Evolutionary conservation across 2,888 invertebrate species (phyloP).

Genomic region (Cyrtodaria siliqua): DNA sequence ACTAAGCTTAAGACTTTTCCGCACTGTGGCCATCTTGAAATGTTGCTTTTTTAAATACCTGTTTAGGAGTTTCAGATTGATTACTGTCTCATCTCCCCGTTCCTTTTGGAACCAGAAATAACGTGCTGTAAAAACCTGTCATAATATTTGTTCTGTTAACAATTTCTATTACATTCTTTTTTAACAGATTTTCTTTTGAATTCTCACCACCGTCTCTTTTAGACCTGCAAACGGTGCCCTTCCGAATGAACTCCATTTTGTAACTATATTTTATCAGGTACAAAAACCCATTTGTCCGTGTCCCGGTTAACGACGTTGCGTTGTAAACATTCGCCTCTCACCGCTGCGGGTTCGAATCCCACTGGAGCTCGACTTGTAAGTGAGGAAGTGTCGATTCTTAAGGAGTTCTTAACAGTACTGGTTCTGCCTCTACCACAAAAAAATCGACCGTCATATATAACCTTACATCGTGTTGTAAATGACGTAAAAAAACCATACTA

Average conservation of each 20-base stretch:
- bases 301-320: too few species aligned
- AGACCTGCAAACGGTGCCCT: slow-evolving; percentile 25
- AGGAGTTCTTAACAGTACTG: too few species aligned
- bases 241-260: slow-evolving; percentile 37
- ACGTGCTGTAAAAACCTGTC: slow-evolving; percentile 58
- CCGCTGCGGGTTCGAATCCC: too few species aligned
- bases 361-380: too few species aligned
- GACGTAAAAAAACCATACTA: too few species aligned
- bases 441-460: too few species aligned
- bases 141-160: slow-evolving; percentile 20
- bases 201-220: slow-evolving; percentile 16
- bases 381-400: too few species aligned
- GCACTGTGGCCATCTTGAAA: slow-evolving; percentile 54
- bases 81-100: slow-evolving; percentile 26
- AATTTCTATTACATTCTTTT: slow-evolving; percentile 45
- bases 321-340: too few species aligned
- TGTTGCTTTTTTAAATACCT: slow-evolving; percentile 42
- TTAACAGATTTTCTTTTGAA: slow-evolving; percentile 35
- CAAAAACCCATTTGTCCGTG: slow-evolving; percentile 30
- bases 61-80: slow-evolving; percentile 52
- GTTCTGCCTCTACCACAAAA: too few species aligned
- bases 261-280: slow-evolving; percentile 35
- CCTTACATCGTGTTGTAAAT: too few species aligned
- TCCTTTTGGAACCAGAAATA: slow-evolving; percentile 37
- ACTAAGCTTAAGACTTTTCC: slow-evolving; percentile 41